Evolutionary conservation across 2,797 vertebrate species (phyloP), one percentile per base, ranked within the genome.

Genomic region (Hoplostethus atlanticus): DNA sequence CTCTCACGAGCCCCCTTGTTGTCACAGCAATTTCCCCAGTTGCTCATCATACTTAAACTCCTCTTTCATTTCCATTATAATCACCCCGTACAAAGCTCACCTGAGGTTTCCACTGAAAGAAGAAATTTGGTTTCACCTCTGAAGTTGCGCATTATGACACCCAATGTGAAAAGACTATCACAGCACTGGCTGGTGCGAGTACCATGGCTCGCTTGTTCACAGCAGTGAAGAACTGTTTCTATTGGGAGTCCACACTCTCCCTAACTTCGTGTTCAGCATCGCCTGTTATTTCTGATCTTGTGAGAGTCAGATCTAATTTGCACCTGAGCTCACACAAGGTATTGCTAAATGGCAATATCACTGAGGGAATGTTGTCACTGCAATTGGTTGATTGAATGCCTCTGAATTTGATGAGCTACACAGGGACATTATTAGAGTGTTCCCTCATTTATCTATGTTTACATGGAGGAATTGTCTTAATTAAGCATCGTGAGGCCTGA

Each of bases 11-110:
- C 91, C 86, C 58, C 85, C 84, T 87, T 91, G 93, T 93, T 93
- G 93, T 92, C 92, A 92, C 86, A 84, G 91, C 91, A 81, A 92
- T 93, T 91, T 92, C 89, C 91, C 85, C 87, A 89, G 89, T 93
- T 89, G 92, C 92, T 92, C 91, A 90, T 94, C 93, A 94, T 90
- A 80, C 90, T 93, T 92, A 90, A 92, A 92, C 85, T 88, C 73
- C 79, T 82, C 87, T 83, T 88, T 91, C 87, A 87, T 93, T 91
- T 89, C 86, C 89, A 92, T 93, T 91, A 92, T 86, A 91, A 92
- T 90, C 86, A 89, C 74, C 74, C 81, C 28, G 77, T 84, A 86
- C 89, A 90, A 91, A 87, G 84, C 86, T 92, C 88, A 92, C 89
- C 85, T 91, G 89, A 91, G 91, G 89, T 83, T 89, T 83, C 83